Evolutionary conservation across 2,888 invertebrate species (phyloP).

Genomic region (Rhimphoctona megacephalus): DNA sequence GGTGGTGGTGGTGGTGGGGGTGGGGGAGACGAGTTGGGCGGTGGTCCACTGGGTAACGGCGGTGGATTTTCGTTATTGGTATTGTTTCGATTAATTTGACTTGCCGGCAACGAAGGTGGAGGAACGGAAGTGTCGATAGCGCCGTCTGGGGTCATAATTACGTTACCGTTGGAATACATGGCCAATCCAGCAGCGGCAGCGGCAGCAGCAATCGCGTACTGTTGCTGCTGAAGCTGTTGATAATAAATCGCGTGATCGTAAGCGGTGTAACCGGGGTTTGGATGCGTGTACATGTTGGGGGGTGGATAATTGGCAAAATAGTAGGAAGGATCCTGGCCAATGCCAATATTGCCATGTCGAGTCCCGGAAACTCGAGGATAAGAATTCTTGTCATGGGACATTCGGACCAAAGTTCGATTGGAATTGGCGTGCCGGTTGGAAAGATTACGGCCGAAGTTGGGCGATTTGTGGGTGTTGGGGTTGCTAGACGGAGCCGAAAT

Average conservation of each 20-base stretch:
- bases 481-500: not conserved
- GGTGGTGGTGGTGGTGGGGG: conserved; percentile 87
- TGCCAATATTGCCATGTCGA: conserved; percentile 60
- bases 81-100: conserved; percentile 44
- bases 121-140: conserved; percentile 82
- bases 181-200: conserved; percentile 59
- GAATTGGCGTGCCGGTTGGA: conserved; percentile 7
- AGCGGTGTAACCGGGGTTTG: conserved; percentile 73
- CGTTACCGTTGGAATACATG: conserved; percentile 78
- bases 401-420: conserved; percentile 24
- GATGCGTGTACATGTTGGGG: conserved; percentile 72
- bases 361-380: conserved; percentile 73
- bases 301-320: conserved; percentile 78
- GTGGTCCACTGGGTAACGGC: conserved; percentile 87
- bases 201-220: conserved; percentile 61
- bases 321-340: conserved; percentile 72
- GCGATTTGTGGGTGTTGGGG: not conserved
- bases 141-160: conserved; percentile 80
- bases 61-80: conserved; percentile 78
- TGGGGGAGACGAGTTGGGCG: conserved; percentile 88
- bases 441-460: conserved; percentile 6
- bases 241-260: conserved; percentile 80
- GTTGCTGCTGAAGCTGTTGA: conserved; percentile 78
- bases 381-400: conserved; percentile 28
- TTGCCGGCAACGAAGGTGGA: conserved; percentile 76